Evolutionary conservation across 2,888 invertebrate species (phyloP).

Genomic region (Diaprepes abbreviatus): DNA sequence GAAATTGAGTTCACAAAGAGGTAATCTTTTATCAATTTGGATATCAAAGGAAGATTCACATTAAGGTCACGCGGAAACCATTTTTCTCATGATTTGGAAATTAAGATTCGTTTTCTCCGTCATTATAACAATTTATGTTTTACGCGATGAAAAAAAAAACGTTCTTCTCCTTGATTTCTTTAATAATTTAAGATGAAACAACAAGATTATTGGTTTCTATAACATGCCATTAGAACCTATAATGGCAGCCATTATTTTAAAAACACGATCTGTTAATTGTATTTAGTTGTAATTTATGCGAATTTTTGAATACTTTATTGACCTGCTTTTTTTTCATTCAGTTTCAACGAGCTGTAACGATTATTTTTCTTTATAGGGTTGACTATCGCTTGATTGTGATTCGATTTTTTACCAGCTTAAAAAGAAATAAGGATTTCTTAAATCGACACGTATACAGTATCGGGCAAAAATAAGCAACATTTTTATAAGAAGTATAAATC

Average conservation of each 20-base stretch:
- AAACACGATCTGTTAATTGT: background rate
- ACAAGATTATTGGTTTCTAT: background rate
- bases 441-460: too few relatives aligned
- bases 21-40: slow-evolving; percentile 29
- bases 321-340: too few relatives aligned
- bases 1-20: background rate
- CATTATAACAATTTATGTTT: slow-evolving; percentile 4
- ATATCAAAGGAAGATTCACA: slow-evolving; percentile 27
- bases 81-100: slow-evolving; percentile 27
- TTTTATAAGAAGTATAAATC: too few relatives aligned
- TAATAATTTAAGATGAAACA: background rate
- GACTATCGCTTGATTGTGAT: too few relatives aligned
- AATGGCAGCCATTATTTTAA: background rate
- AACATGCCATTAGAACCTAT: background rate
- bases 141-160: slow-evolving; percentile 1
- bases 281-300: too few relatives aligned
- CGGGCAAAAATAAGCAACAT: too few relatives aligned
- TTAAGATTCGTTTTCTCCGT: background rate
- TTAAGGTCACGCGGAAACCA: slow-evolving; percentile 24
- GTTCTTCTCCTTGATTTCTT: background rate
- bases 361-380: too few relatives aligned
- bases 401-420: too few relatives aligned
- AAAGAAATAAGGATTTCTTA: too few relatives aligned
- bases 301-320: too few relatives aligned
- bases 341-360: too few relatives aligned